A percentile compares a stretch with the other conserved stretches of the same genome.
These are phyloP conservation scores for Mola mola DNA, from an alignment of 2,113 vertebrate genomes.

Conservation along the genomic window DNA sequence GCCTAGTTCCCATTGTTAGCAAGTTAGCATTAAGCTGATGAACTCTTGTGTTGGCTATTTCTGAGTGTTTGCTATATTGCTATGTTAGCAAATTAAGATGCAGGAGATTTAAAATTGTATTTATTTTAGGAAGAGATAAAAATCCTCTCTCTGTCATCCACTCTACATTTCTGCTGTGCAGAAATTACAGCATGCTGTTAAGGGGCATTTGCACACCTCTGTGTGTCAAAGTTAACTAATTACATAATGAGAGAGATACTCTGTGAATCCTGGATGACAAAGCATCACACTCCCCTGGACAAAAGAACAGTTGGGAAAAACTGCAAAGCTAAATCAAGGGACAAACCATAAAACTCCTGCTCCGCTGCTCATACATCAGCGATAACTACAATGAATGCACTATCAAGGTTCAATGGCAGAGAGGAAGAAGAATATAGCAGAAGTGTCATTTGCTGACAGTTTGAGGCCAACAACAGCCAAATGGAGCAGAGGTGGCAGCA, in stretches of 20 bases:
- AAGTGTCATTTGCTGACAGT: constrained; percentile 63
- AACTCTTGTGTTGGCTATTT: too few relatives aligned
- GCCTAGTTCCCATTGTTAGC: too few relatives aligned
- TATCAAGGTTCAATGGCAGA: constrained; percentile 22
- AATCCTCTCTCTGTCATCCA: constrained; percentile 3
- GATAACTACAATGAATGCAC: constrained; percentile 24
- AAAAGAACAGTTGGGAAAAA: background rate
- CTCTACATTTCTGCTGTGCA: background rate
- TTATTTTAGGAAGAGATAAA: background rate
- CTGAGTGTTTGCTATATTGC: too few relatives aligned
- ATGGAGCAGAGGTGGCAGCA: constrained; percentile 25
- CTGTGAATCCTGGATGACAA: background rate
- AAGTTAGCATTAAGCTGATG: too few relatives aligned
- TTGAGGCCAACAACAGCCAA: constrained; percentile 55
- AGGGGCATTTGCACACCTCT: constrained; percentile 9
- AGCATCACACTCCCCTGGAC: constrained; percentile 11
- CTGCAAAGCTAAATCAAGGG: background rate
- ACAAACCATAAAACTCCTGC: constrained; percentile 9
- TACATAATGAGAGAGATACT: constrained; percentile 13
- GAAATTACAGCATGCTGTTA: constrained; percentile 43
- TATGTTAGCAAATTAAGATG: too few relatives aligned
- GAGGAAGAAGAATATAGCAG: constrained; percentile 8
- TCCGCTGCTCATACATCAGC: background rate
- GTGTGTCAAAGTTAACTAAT: constrained; percentile 33
- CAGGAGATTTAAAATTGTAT: too few relatives aligned